phyloP scores from a whole-genome alignment of 2,888 invertebrate species.

The Tachina fera region DNA sequence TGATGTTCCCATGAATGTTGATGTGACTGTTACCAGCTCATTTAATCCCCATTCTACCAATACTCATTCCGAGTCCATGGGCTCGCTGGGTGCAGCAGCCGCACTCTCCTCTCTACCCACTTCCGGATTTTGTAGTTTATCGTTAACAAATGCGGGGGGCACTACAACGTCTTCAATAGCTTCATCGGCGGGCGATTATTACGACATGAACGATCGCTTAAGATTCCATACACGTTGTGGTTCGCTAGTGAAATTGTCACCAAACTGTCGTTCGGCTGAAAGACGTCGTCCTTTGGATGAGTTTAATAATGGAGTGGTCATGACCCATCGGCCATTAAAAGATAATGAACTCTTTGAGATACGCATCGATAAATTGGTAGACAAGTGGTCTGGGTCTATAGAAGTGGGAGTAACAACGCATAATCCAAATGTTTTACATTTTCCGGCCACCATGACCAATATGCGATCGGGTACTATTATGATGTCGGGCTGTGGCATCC shows the following conservation, averaged over 20 bases:
- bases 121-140: conserved; percentile 61
- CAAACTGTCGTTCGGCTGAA: conserved; percentile 93
- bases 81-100: conserved; percentile 58
- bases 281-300: conserved; percentile 94
- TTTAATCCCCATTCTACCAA: conserved; percentile 56
- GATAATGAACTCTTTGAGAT: conserved; percentile 98
- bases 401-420: conserved; percentile 96
- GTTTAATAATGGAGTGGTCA: conserved; percentile 97
- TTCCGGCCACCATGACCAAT: conserved; percentile 99
- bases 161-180: conserved; percentile 64
- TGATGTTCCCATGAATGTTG: conserved; percentile 81
- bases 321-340: conserved; percentile 94
- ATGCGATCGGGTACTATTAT: conserved; percentile 95
- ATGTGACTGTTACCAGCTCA: conserved; percentile 76
- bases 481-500: conserved; percentile 98
- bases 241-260: conserved; percentile 92
- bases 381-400: conserved; percentile 92
- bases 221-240: conserved; percentile 95
- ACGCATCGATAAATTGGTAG: conserved; percentile 94
- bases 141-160: conserved; percentile 55
- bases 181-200: conserved; percentile 75
- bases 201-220: conserved; percentile 86
- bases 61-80: conserved; percentile 57
- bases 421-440: conserved; percentile 93
- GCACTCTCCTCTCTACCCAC: conserved; percentile 60